Evolutionary conservation across 2,113 vertebrate species (phyloP).

Genomic region (Salvelinus alpinus): DNA sequence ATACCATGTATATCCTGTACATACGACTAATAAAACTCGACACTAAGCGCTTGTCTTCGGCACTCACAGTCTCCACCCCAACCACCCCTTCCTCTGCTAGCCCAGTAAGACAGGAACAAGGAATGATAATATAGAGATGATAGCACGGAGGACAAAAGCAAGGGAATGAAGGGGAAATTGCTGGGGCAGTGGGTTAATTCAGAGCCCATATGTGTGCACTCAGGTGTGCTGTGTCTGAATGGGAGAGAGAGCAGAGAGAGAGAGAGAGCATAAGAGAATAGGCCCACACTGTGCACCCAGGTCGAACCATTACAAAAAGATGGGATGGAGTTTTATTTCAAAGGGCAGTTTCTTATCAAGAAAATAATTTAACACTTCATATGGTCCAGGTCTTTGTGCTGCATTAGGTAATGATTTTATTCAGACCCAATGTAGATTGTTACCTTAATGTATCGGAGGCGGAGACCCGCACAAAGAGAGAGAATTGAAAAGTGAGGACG

Average conservation of each 20-base stretch:
- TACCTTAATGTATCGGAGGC: not conserved
- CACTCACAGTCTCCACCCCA: not conserved
- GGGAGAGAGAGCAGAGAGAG: not conserved
- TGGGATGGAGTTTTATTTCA: slow-evolving; percentile 22
- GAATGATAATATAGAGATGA: slow-evolving; percentile 28
- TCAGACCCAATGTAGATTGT: not conserved
- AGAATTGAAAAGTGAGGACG: not conserved
- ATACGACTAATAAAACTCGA: too few relatives aligned
- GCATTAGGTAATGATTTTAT: not conserved
- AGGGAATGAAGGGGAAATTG: slow-evolving; percentile 33
- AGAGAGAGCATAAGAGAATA: not conserved
- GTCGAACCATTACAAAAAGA: slow-evolving; percentile 5
- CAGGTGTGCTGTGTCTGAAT: slow-evolving; percentile 40
- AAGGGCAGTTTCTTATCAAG: slow-evolving; percentile 1
- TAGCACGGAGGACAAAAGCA: slow-evolving; percentile 24
- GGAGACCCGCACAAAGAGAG: not conserved
- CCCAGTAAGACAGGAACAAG: not conserved
- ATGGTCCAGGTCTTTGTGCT: not conserved
- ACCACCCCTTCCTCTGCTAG: not conserved
- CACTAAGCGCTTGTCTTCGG: not conserved
- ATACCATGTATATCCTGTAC: too few relatives aligned
- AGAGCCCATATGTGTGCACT: slow-evolving; percentile 34
- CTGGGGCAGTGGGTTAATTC: slow-evolving; percentile 44
- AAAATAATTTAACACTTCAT: too few relatives aligned
- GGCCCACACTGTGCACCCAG: not conserved